Evolutionary conservation across 2,113 vertebrate species (phyloP).

Genomic region (Pionites leucogaster): DNA sequence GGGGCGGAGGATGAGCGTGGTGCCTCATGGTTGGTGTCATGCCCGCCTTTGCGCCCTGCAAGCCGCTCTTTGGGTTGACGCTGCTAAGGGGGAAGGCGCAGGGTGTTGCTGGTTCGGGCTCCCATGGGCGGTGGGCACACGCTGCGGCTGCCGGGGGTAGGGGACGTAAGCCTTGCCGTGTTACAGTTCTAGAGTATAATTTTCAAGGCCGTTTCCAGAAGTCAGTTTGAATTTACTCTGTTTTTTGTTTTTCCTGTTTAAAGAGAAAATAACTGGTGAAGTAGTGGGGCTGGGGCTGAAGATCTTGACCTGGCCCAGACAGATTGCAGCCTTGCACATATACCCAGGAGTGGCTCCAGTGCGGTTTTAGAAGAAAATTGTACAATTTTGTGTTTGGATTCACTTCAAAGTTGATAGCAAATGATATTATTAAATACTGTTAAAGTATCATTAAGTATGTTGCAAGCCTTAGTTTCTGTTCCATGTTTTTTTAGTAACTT

Average conservation of each 20-base stretch:
- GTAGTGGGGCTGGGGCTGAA: not conserved
- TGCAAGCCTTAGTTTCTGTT: not conserved
- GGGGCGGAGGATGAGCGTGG: accelerated
- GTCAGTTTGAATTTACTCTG: not conserved
- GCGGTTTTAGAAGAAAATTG: not conserved
- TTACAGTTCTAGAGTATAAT: accelerated
- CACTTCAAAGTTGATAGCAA: not conserved
- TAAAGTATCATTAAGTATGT: not conserved
- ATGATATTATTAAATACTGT: accelerated
- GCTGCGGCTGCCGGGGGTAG: accelerated
- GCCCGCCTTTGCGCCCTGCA: accelerated
- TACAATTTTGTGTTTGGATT: not conserved
- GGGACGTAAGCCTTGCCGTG: accelerated
- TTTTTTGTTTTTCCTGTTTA: not conserved
- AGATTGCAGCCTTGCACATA: accelerated
- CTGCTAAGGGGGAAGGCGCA: not conserved
- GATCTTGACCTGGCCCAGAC: accelerated
- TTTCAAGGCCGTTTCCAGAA: not conserved
- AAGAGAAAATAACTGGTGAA: not conserved
- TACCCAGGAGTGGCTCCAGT: accelerated
- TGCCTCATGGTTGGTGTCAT: accelerated
- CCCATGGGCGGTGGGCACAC: not conserved
- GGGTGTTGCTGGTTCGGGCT: accelerated
- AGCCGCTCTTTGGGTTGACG: too few species aligned
- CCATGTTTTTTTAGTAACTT: not conserved